Evolutionary conservation across 2,888 invertebrate species (phyloP), one percentile per base, ranked within the genome.

Genomic region (Shargacucullia verbasci): DNA sequence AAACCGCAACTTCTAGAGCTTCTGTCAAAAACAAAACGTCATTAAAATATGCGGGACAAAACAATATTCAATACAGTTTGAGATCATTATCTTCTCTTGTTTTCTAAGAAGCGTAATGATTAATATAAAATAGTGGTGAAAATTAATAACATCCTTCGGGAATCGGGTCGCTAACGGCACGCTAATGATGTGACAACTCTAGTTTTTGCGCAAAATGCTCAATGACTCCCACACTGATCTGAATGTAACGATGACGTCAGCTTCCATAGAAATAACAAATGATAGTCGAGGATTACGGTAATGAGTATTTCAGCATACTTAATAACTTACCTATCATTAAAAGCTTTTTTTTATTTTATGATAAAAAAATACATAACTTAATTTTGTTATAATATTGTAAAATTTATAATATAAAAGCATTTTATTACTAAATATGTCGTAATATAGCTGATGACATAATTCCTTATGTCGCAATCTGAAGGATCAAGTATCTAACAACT

Each of bases 161-260:
- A 14, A 58, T 34, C 13, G 39, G 11, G 50, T 37, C 7, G 4
- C 34, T 72, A 73, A 73, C 74, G 77, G 74, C 14, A 62, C 35
- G 5, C 2, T 59, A 54, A 58, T 56, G 20, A 62, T 25, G 59
- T 72, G 48, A 29, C 61, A 52, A 57, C 39, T 38, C 20, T 33
- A 15, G 43, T 57, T 69, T 61, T 57, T 55, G 52, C 37, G 14
- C 50, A 55, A 59, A 70, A 57, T 63, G 57, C 66, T 68, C 60
- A 71, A 61, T 65, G 59, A 60, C 69, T 60, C 78, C 71, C 60
- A 79, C 74, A 37, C 55, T 15, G 11, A 27, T 14, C 45, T 41
- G 33, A 64, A 61, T 67, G 33, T 66, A 59, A 53, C 38, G 66
- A 75, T 80, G 78, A 78, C 72, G 57, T 9, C 29, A 0, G 34